Conservation (phyloP, 2,113 vertebrate species). For the Marcusenius ussheri region DNA sequence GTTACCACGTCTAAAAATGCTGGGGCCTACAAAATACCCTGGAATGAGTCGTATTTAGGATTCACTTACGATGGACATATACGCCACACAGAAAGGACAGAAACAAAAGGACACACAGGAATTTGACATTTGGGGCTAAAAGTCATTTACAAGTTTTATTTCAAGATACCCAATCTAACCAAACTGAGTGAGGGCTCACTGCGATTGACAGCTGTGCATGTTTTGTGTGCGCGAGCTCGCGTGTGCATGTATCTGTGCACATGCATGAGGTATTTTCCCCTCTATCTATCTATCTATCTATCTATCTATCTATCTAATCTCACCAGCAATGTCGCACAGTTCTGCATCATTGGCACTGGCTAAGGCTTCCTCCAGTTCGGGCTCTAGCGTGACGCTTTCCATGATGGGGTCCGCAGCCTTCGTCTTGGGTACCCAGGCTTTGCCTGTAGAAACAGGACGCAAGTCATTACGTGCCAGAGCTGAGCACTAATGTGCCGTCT, state of each 20-base stretch:
- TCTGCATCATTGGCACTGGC: conserved; percentile 88
- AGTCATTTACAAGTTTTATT: neutral
- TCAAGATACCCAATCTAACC: neutral
- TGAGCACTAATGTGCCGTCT: neutral
- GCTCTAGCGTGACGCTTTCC: conserved; percentile 89
- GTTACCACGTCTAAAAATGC: neutral
- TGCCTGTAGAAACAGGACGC: conserved; percentile 64
- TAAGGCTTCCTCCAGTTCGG: conserved; percentile 90
- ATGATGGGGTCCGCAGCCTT: conserved; percentile 80
- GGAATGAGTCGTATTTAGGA: neutral
- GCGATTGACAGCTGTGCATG: neutral
- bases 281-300: too few relatives aligned
- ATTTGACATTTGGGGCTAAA: neutral
- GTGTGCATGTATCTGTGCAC: neutral
- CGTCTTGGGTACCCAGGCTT: conserved; percentile 83
- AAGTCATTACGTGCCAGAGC: neutral
- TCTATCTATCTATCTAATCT: conserved; percentile 7
- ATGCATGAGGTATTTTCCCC: neutral
- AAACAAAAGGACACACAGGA: neutral
- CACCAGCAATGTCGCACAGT: conserved; percentile 96
- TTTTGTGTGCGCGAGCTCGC: neutral
- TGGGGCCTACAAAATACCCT: neutral
- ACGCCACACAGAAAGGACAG: neutral
- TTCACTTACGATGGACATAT: neutral
- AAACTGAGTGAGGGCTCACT: neutral